These are phyloP conservation scores for Pseudonaja textilis DNA, from an alignment of 2,113 vertebrate species.

Conservation along the genomic window DNA sequence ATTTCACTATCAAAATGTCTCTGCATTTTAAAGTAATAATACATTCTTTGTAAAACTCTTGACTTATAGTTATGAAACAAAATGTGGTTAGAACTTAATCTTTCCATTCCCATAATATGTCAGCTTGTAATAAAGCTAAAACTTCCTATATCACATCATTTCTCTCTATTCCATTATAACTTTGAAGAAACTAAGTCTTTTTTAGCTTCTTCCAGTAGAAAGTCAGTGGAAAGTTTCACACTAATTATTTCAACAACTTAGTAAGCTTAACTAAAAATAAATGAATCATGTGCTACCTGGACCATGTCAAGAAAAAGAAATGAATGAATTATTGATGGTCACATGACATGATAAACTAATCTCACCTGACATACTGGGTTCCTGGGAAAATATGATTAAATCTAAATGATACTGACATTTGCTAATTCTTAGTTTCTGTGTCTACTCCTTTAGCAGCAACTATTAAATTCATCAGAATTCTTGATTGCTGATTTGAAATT, in stretches of 20 bases:
- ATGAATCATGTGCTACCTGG: neutral
- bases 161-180: neutral
- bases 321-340: neutral
- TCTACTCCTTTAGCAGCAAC: neutral
- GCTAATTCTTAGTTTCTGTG: neutral
- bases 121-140: conserved; percentile 10
- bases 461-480: neutral
- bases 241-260: neutral
- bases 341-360: neutral
- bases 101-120: neutral
- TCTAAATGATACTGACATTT: neutral
- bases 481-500: neutral
- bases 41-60: neutral
- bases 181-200: conserved; percentile 3
- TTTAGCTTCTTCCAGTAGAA: neutral
- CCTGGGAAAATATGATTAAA: neutral
- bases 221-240: neutral
- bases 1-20: neutral
- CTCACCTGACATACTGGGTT: neutral
- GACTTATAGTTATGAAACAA: neutral
- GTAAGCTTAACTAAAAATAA: neutral
- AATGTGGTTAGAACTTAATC: neutral
- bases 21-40: neutral
- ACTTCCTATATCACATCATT: neutral
- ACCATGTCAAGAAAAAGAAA: neutral